Base-by-base conservation (phyloP, 1,140 invertebrate genomes). In the Brachionus asplanchnoidis region DNA sequence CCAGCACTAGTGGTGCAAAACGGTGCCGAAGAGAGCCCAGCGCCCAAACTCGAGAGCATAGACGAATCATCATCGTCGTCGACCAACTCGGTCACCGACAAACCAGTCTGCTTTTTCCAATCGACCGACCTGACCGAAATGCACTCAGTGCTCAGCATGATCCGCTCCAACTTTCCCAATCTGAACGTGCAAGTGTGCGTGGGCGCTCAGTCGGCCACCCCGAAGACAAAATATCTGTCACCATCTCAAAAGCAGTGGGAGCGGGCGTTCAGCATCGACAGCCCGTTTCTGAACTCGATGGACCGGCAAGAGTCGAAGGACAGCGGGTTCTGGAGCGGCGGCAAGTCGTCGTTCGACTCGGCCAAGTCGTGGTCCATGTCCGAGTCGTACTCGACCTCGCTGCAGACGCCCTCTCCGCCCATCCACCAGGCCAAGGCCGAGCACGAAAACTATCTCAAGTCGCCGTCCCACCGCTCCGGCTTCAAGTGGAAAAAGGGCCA, bases 251-350 rank as follows among this genome's bases (percentile, higher is more conserved):
- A 77, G 26, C 40, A 77, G 42, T 53, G 20, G 9, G 79, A 82
- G 6, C 32, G 79, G 5, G 79, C 79, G n/a, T 65, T 9, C 23
- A 82, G 79, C 42, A 46, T 82, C 0, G 79, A 82, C 53, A 82
- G 42, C 40, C 46, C 79, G 2, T 82, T 17, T 28, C 14, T 66
- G 7, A 82, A 42, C 40, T 42, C 28, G 20, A 68, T 82, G 11
- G 79, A 60, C 40, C 56, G 79, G 23, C 79, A 82, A 82, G 79
- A 82, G 32, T 82, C 79, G 1, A 82, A 82, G 32, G 79, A 82
- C 53, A 82, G 79, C 23, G 79, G 79, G 5, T 82, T 66, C 26
- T 82, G 79, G 79, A 82, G 79, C 36, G 42, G n/a, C 8, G 36
- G 36, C 32, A 77, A 77, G 26, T 50, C n/a, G 7, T 77, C 73